Evolutionary conservation across 2,113 vertebrate genomes (phyloP), one percentile per base, ranked within the genome.

Genomic region (Antechinus flavipes): DNA sequence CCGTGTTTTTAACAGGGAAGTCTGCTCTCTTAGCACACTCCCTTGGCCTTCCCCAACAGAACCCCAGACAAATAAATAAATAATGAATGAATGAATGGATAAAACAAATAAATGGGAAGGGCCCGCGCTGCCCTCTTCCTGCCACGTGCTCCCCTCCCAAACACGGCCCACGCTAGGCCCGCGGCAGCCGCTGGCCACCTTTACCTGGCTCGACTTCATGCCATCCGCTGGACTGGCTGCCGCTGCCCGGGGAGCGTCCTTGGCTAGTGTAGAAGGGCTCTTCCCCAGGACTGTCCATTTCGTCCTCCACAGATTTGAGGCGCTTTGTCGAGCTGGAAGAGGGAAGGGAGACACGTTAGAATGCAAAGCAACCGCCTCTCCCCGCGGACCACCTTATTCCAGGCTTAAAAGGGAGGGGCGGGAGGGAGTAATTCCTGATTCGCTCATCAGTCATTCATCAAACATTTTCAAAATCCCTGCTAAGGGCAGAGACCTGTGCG

Each of bases 241-340:
- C 99, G 10, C 99, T 99, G 97, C 99, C 99, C 0, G 99, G 99
- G 90, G 99, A 99, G 58, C 99, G 99, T 23, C 99, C 99, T 98
- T 99, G 99, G 98, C 99, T 99, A n/a, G 99, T 99, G 98, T 99
- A 99, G 98, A 99, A 99, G 26, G 99, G 99, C 98, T 99, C 99
- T 98, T 99, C 99, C 22, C 99, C 99, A 26, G 99, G 99, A 98
- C 99, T 99, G 99, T 99, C 99, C 99, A 99, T 99, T 96, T 99
- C 99, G 95, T 99, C 99, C 98, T 99, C 99, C 99, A 99, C 99
- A 98, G 99, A 99, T 98, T 99, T 99, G 99, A 99, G 99, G 98
- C 99, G 99, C 98, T 99, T 99, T 61, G 99, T 99, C 96, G 99
- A 99, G 99, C 99, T 99, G 98, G 47, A 97, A 98, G 26, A 92